Evolutionary conservation across 2,888 invertebrate species (phyloP).

Genomic region (Laspeyria flexula): DNA sequence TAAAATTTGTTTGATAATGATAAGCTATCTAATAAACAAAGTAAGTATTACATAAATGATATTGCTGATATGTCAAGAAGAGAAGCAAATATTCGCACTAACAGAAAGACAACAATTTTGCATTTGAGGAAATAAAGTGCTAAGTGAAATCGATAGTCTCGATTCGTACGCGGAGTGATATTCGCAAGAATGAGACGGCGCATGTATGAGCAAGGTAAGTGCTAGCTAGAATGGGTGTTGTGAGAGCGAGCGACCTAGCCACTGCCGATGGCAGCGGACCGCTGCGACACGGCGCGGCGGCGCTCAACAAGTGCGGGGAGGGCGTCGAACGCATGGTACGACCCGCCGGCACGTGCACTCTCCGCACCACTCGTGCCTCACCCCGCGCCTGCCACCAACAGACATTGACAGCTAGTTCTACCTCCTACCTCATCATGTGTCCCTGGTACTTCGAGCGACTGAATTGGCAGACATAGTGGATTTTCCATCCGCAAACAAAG

Average conservation of each 20-base stretch:
- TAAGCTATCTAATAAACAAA: too few relatives aligned
- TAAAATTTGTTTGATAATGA: too few relatives aligned
- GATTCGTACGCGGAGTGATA: constrained; percentile 40
- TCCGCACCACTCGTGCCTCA: constrained; percentile 47
- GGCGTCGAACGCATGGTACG: constrained; percentile 75
- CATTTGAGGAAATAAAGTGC: constrained; percentile 16
- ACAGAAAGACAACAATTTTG: constrained; percentile 10
- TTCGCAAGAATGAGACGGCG: constrained; percentile 56
- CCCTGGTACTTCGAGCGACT: constrained; percentile 72
- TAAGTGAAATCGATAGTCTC: constrained; percentile 53
- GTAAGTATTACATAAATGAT: too few relatives aligned
- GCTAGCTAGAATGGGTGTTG: constrained; percentile 43
- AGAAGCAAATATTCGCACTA: too few relatives aligned
- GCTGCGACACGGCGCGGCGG: constrained; percentile 55
- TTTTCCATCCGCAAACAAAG: constrained; percentile 54
- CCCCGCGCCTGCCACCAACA: constrained; percentile 46
- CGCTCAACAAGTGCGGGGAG: constrained; percentile 80
- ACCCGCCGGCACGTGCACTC: constrained; percentile 79
- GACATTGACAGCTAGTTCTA: constrained; percentile 56
- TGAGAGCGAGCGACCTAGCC: constrained; percentile 55
- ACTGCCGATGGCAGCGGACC: constrained; percentile 43
- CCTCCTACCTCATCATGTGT: constrained; percentile 62
- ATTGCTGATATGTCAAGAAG: too few relatives aligned
- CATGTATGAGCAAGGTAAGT: constrained; percentile 46
- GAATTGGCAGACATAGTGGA: constrained; percentile 82